phyloP scores from a whole-genome alignment of 2,113 vertebrate species.

The Apteryx owenii region DNA sequence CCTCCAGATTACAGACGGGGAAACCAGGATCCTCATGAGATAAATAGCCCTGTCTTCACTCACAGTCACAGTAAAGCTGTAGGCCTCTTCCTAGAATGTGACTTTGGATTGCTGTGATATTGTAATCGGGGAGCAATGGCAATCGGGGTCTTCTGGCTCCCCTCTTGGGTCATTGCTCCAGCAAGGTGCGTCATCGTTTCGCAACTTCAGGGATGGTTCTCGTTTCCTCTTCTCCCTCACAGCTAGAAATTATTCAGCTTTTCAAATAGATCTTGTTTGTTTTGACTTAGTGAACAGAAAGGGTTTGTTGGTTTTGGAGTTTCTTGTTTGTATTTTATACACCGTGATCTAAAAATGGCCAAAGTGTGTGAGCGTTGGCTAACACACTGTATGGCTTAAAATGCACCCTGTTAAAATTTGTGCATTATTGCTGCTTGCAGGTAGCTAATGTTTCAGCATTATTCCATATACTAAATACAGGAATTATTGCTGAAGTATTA shows the following conservation, averaged over 20 bases:
- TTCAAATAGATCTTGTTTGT: not conserved
- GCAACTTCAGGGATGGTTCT: not conserved
- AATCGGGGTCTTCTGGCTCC: not conserved
- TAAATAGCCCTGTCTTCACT: not conserved
- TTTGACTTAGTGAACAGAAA: not conserved
- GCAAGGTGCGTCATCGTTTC: not conserved
- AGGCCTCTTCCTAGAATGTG: not conserved
- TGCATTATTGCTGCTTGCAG: not conserved
- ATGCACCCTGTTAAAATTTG: not conserved
- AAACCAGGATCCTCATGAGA: not conserved
- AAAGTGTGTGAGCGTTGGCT: not conserved
- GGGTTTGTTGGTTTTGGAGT: not conserved
- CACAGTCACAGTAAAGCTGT: not conserved
- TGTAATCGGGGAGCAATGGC: not conserved
- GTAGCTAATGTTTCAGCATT: not conserved
- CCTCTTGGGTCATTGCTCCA: not conserved
- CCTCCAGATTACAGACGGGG: not conserved
- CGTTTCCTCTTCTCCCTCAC: not conserved
- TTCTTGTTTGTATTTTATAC: not conserved
- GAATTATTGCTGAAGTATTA: not conserved
- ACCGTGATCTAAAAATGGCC: not conserved
- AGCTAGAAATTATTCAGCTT: not conserved
- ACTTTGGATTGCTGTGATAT: not conserved
- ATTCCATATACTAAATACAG: not conserved
- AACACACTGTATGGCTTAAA: not conserved